Evolutionary conservation across 2,113 vertebrate species (phyloP).

Genomic region (Vulpes ferrilata): DNA sequence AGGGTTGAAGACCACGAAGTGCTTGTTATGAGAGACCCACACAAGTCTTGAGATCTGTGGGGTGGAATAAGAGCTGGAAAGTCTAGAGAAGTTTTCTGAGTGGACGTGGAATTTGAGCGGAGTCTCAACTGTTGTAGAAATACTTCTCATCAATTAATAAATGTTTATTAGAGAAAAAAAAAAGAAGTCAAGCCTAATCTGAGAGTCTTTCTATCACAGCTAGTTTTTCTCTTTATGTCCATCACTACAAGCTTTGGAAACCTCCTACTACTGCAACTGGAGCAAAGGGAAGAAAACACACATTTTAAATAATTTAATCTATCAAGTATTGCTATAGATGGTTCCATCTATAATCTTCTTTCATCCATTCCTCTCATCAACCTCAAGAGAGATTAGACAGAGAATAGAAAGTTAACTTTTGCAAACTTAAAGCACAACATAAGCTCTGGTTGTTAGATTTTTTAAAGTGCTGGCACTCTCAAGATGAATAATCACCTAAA

Average conservation of each 20-base stretch:
- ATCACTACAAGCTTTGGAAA: background rate
- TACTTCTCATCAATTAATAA: too few relatives aligned
- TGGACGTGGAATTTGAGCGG: too few relatives aligned
- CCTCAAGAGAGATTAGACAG: background rate
- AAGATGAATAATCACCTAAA: conserved; percentile 26
- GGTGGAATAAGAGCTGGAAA: too few relatives aligned
- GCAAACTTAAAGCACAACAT: background rate
- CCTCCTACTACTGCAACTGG: background rate
- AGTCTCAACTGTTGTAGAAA: too few relatives aligned
- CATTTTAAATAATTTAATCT: conserved; percentile 29
- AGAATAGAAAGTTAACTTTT: conserved; percentile 50
- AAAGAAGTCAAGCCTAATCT: conserved; percentile 27
- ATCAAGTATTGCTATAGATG: background rate
- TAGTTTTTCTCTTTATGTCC: background rate
- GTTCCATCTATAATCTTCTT: conserved; percentile 33
- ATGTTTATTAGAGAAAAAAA: too few relatives aligned
- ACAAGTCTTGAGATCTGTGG: too few relatives aligned
- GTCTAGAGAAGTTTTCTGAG: too few relatives aligned
- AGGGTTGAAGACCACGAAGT: too few relatives aligned
- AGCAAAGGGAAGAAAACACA: background rate
- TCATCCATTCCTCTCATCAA: conserved; percentile 20
- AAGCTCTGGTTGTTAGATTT: conserved; percentile 35
- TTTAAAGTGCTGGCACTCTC: background rate
- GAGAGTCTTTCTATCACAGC: background rate
- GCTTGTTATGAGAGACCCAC: too few relatives aligned